Evolutionary conservation across 2,113 vertebrate genomes (phyloP).

Genomic region (Cyanoliseus patagonus): DNA sequence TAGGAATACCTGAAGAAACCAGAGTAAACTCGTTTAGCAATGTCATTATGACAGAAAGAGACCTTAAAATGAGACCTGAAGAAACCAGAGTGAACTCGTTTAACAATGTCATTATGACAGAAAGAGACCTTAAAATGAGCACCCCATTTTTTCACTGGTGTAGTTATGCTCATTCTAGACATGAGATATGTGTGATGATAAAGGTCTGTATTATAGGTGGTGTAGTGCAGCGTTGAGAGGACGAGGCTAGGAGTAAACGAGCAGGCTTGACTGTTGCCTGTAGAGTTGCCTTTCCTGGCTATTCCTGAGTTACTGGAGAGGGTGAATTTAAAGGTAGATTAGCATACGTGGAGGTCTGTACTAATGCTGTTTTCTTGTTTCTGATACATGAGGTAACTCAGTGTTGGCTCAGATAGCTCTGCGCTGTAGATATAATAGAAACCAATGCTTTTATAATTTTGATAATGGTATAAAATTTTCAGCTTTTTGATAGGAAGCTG

Average conservation of each 20-base stretch:
- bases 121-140: not conserved
- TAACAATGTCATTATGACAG: not conserved
- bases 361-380: not conserved
- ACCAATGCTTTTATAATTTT: not conserved
- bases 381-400: not conserved
- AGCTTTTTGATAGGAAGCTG: not conserved
- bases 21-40: not conserved
- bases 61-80: not conserved
- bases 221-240: not conserved
- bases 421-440: not conserved
- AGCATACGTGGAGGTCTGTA: not conserved
- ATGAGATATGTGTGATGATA: not conserved
- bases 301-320: not conserved
- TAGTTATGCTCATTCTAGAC: not conserved
- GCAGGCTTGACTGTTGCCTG: not conserved
- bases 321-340: not conserved
- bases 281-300: not conserved
- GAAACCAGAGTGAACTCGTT: not conserved
- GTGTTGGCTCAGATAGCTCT: not conserved
- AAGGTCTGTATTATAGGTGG: not conserved
- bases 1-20: not conserved
- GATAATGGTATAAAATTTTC: not conserved
- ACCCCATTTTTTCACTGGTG: not conserved
- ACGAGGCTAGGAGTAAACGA: not conserved
- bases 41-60: not conserved